Percentiles rank a stretch among this genome's conserved stretches.
Evolutionary conservation across 1,140 invertebrate species (phyloP).

Genomic region (Chionoecetes opilio): DNA sequence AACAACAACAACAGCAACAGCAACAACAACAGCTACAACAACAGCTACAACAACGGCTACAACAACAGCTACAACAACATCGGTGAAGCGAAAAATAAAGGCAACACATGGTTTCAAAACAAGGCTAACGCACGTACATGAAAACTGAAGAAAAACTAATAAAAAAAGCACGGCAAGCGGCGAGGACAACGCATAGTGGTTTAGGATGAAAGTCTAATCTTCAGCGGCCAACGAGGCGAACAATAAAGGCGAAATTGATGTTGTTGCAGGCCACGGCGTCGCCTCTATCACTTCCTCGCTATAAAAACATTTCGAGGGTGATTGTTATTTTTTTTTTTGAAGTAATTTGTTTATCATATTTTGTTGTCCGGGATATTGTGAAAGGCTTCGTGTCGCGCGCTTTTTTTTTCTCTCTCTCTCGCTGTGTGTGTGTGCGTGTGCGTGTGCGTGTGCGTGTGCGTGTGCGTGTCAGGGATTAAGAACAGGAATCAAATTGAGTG

Average conservation of each 20-base stretch:
- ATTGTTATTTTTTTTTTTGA: neutral
- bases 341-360: constrained; percentile 23
- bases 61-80: too few relatives aligned
- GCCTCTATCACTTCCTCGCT: neutral
- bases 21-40: too few relatives aligned
- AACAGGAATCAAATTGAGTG: neutral
- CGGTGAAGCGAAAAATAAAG: too few relatives aligned
- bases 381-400: neutral
- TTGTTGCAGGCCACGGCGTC: neutral
- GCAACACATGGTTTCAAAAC: too few relatives aligned
- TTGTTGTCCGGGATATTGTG: neutral
- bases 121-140: neutral
- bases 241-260: constrained; percentile 29
- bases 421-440: too few relatives aligned
- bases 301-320: neutral
- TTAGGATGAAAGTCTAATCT: neutral
- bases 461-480: neutral
- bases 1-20: too few relatives aligned
- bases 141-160: neutral
- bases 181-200: neutral
- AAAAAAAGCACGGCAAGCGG: neutral
- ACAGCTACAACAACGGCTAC: too few relatives aligned
- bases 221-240: neutral
- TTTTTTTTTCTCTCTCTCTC: neutral
- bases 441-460: too few relatives aligned